phyloP scores from a whole-genome alignment of 2,888 invertebrate species.

The Eudemis profundana region DNA sequence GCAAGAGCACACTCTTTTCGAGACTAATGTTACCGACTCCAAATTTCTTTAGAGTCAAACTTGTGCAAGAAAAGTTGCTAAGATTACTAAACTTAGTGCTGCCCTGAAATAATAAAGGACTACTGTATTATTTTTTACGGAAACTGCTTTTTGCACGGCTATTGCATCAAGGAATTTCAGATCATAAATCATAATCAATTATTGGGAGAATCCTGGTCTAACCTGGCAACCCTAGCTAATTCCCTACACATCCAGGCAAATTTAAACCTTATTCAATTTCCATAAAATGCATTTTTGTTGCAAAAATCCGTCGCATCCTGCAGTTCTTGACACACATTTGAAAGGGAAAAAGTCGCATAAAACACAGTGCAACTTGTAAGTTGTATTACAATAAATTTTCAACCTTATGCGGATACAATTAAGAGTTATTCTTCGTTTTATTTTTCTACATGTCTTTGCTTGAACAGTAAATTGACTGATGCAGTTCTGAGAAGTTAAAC shows the following conservation, averaged over 20 bases:
- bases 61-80: no score
- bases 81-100: not conserved
- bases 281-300: constrained; percentile 4
- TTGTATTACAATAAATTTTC: not conserved
- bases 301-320: constrained; percentile 15
- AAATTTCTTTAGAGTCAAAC: no score
- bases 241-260: not conserved
- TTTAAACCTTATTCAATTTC: not conserved
- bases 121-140: no score
- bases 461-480: constrained; percentile 26
- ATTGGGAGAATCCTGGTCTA: no score
- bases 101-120: no score
- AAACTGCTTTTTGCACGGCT: no score
- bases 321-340: constrained; percentile 51
- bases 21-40: no score
- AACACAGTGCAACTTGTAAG: not conserved
- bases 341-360: constrained; percentile 35
- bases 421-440: not conserved
- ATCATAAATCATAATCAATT: no score
- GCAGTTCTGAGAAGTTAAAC: constrained; percentile 39
- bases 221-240: not conserved
- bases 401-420: not conserved
- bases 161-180: no score
- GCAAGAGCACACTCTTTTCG: no score
- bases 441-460: not conserved